Percentiles rank a stretch among this genome's conserved stretches.
These are phyloP conservation scores for Ellobium chinense DNA, from an alignment of 2,888 invertebrate species.

Conservation along the genomic window DNA sequence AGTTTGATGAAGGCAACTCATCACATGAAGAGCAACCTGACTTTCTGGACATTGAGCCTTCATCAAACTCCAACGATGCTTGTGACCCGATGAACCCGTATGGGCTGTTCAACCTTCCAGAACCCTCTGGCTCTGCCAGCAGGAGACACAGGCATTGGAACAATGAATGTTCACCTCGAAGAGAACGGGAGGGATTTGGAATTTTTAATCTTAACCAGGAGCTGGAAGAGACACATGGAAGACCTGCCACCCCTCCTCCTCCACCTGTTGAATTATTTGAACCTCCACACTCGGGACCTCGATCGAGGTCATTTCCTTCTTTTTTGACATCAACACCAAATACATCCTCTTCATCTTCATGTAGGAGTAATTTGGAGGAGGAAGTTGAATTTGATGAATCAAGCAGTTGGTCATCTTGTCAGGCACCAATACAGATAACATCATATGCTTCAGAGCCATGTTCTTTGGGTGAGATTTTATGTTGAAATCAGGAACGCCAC, in stretches of 20 bases:
- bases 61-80: constrained; percentile 26
- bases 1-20: background rate
- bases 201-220: constrained; percentile 27
- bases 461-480: too few species aligned
- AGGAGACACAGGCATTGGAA: background rate
- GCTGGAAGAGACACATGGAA: background rate
- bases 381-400: too few species aligned
- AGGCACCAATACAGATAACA: too few species aligned
- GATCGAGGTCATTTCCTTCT: background rate
- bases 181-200: constrained; percentile 26
- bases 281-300: background rate
- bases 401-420: too few species aligned
- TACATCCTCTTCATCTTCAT: background rate
- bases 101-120: constrained; percentile 36
- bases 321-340: background rate
- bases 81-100: constrained; percentile 40
- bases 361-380: constrained; percentile 11
- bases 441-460: background rate
- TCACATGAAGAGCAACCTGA: background rate
- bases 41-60: background rate
- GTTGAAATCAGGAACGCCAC: too few species aligned
- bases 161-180: background rate
- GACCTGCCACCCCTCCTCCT: background rate
- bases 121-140: background rate
- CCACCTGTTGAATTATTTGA: constrained; percentile 1